Evolutionary conservation across 2,888 invertebrate species (phyloP).

Genomic region (Lutraria lutraria): DNA sequence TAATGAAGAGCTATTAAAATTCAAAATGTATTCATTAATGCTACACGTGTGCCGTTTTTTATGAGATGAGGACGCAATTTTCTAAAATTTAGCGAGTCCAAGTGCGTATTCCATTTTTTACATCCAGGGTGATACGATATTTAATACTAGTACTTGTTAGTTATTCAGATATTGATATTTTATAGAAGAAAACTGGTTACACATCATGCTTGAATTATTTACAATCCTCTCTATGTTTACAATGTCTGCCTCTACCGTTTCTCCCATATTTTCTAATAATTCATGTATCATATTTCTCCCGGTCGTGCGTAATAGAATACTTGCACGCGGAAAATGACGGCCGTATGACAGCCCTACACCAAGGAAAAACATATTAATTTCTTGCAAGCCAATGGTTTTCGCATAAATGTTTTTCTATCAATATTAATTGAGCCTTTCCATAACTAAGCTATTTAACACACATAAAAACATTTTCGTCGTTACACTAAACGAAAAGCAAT

Average conservation of each 20-base stretch:
- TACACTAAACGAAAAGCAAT: conserved; percentile 31
- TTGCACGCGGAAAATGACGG: conserved; percentile 10
- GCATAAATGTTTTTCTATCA: conserved; percentile 39
- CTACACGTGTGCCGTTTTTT: background rate
- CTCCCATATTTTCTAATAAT: conserved; percentile 19
- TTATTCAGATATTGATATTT: background rate
- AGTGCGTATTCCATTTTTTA: background rate
- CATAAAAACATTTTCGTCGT: conserved; percentile 54
- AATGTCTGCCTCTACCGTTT: background rate
- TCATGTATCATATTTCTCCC: background rate
- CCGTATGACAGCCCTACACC: conserved; percentile 7
- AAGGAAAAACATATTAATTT: conserved; percentile 41
- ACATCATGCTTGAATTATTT: conserved; percentile 2
- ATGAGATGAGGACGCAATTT: background rate
- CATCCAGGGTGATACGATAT: background rate
- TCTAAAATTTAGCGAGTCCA: background rate
- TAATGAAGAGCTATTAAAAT: conserved; percentile 13
- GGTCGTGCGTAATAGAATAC: background rate
- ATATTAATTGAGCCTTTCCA: conserved; percentile 32
- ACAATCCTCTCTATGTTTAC: background rate
- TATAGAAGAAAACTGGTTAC: background rate
- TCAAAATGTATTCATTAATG: conserved; percentile 9
- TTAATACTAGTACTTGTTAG: conserved; percentile 15
- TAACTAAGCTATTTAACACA: conserved; percentile 46
- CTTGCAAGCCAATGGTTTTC: conserved; percentile 44